These are phyloP conservation scores for Sprattus sprattus DNA, from an alignment of 2,113 vertebrate species.

Conservation along the genomic window DNA sequence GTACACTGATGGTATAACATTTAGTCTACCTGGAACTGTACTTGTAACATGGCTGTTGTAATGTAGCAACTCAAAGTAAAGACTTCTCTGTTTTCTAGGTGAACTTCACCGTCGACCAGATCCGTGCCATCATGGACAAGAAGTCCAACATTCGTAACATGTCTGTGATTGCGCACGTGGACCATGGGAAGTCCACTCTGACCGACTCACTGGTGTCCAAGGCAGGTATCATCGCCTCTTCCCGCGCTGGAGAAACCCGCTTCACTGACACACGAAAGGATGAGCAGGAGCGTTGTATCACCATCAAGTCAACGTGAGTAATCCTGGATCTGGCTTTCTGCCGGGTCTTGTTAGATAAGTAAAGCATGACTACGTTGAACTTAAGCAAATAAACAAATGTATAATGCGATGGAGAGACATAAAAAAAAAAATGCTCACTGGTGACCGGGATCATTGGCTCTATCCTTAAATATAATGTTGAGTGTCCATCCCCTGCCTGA, in stretches of 20 bases:
- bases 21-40: no score
- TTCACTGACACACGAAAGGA: slow-evolving; percentile 96
- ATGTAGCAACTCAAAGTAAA: not conserved
- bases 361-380: not conserved
- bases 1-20: not conserved
- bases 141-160: slow-evolving; percentile 98
- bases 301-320: slow-evolving; percentile 96
- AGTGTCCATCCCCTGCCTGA: no score
- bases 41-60: not conserved
- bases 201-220: slow-evolving; percentile 96
- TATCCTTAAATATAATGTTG: no score
- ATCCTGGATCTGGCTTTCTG: not conserved
- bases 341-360: not conserved
- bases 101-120: slow-evolving; percentile 98
- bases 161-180: slow-evolving; percentile 97
- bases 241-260: slow-evolving; percentile 89
- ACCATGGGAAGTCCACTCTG: slow-evolving; percentile 93
- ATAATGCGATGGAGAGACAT: no score
- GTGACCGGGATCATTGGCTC: no score
- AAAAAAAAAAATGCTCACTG: no score
- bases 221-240: slow-evolving; percentile 92
- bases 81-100: slow-evolving; percentile 65
- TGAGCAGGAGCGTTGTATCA: slow-evolving; percentile 95
- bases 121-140: slow-evolving; percentile 98
- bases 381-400: not conserved